phyloP scores from a whole-genome alignment of 92 coral and sea anemone genomes.

The Scolanthus callimorphus region DNA sequence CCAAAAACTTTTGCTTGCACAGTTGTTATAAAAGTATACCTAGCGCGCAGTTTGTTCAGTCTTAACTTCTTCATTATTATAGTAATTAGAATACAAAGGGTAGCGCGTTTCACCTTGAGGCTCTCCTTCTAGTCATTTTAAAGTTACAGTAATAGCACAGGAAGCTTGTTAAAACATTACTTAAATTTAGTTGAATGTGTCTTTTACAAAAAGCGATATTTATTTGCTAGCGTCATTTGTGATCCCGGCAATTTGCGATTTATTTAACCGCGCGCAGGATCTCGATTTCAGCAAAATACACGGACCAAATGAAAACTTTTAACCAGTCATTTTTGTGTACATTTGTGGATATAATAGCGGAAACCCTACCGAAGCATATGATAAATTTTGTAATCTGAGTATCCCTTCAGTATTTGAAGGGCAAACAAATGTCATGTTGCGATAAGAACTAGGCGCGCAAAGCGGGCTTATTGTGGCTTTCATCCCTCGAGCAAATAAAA shows the following conservation, averaged over 20 bases:
- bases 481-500: constrained; percentile 12
- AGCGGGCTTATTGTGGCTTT: constrained; percentile 25
- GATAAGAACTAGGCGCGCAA: constrained; percentile 57
- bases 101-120: neutral
- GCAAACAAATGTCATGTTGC: constrained; percentile 80
- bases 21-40: constrained; percentile 53
- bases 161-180: too few relatives aligned
- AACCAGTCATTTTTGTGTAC: constrained; percentile 86
- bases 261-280: constrained; percentile 12
- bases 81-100: neutral
- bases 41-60: constrained; percentile 22
- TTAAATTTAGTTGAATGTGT: too few relatives aligned
- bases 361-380: constrained; percentile 77
- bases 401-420: constrained; percentile 75
- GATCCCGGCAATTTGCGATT: too few relatives aligned
- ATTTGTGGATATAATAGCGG: constrained; percentile 92
- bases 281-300: constrained; percentile 25
- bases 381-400: constrained; percentile 90
- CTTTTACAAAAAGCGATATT: too few relatives aligned
- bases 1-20: constrained; percentile 51
- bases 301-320: constrained; percentile 61
- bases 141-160: too few relatives aligned
- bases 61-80: neutral
- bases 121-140: too few relatives aligned
- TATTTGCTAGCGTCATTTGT: too few relatives aligned